phyloP scores from a whole-genome alignment of 23 tunicate genomes.

The Diplosoma virens region DNA sequence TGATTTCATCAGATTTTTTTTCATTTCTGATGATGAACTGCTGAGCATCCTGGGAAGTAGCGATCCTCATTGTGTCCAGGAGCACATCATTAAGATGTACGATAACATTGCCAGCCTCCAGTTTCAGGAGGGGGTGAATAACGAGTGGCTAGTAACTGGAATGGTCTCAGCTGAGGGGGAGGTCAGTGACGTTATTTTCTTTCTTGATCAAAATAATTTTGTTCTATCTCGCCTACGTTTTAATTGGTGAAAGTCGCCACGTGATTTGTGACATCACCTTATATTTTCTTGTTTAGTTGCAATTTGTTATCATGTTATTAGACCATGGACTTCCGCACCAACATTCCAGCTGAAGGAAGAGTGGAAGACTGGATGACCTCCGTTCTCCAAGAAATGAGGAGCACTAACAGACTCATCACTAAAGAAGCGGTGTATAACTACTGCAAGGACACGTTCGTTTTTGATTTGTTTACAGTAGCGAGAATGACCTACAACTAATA shows the following conservation, averaged over 20 bases:
- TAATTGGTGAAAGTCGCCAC: too few species aligned
- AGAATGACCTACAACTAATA: too few species aligned
- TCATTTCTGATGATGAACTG: conserved; percentile 97
- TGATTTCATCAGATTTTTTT: conserved; percentile 98
- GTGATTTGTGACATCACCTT: too few species aligned
- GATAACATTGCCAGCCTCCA: conserved; percentile 90
- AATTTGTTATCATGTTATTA: too few species aligned
- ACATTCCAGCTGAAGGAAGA: conserved; percentile 97
- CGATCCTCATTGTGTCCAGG: conserved; percentile 98
- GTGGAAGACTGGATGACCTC: conserved; percentile 99
- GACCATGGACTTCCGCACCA: conserved; percentile 81
- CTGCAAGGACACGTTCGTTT: conserved; percentile 84
- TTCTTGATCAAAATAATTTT: too few species aligned
- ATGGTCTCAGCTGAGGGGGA: conserved; percentile 99
- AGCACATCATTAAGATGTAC: conserved; percentile 98
- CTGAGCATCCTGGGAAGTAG: conserved; percentile 87
- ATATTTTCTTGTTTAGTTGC: too few species aligned
- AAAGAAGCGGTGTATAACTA: conserved; percentile 87
- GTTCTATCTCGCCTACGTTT: too few species aligned
- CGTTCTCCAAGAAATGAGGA: conserved; percentile 90
- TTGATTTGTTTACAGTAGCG: too few species aligned
- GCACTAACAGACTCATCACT: conserved; percentile 91
- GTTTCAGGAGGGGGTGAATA: conserved; percentile 77
- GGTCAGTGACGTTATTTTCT: too few species aligned
- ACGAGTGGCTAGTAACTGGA: conserved; percentile 78